Conservation (phyloP, 1,140 invertebrate species). For the Danaus plexippus region DNA sequence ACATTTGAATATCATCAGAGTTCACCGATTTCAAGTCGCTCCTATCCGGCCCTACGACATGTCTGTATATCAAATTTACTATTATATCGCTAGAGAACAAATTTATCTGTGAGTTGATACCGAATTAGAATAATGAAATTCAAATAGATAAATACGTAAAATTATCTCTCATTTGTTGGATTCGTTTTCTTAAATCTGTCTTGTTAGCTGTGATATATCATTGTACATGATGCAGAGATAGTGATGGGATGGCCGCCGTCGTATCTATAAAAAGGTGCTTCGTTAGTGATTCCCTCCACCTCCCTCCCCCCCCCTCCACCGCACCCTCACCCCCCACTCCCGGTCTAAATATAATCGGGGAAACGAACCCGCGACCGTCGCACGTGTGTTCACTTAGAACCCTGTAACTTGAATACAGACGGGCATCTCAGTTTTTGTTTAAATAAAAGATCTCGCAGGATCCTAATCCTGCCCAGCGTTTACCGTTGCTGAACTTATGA, state of each 20-base stretch:
- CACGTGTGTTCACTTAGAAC: slow-evolving; percentile 61
- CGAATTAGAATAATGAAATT: slow-evolving; percentile 9
- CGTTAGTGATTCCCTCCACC: slow-evolving; percentile 46
- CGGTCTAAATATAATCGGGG: slow-evolving; percentile 58
- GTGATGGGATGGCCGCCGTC: slow-evolving; percentile 32
- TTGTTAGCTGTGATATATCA: slow-evolving; percentile 47
- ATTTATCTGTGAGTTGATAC: too few species aligned
- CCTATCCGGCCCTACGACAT: too few species aligned
- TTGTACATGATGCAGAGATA: slow-evolving; percentile 42
- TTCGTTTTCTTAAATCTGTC: slow-evolving; percentile 17
- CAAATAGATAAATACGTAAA: slow-evolving; percentile 1
- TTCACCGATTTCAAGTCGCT: too few species aligned
- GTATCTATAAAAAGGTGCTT: slow-evolving; percentile 67
- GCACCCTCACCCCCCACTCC: slow-evolving; percentile 17
- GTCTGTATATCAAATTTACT: too few species aligned
- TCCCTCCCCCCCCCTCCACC: slow-evolving; percentile 22
- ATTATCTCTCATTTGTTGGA: slow-evolving; percentile 10
- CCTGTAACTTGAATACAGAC: slow-evolving; percentile 49
- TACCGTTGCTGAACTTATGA: too few species aligned
- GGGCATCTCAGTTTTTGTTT: too few species aligned
- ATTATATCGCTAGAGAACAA: too few species aligned
- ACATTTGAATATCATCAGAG: too few species aligned
- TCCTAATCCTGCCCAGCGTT: too few species aligned
- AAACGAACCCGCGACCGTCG: slow-evolving; percentile 48
- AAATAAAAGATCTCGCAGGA: too few species aligned